Evolutionary conservation across 2,888 invertebrate species (phyloP), one percentile per base, ranked within the genome.

Genomic region (Tachina grossa): DNA sequence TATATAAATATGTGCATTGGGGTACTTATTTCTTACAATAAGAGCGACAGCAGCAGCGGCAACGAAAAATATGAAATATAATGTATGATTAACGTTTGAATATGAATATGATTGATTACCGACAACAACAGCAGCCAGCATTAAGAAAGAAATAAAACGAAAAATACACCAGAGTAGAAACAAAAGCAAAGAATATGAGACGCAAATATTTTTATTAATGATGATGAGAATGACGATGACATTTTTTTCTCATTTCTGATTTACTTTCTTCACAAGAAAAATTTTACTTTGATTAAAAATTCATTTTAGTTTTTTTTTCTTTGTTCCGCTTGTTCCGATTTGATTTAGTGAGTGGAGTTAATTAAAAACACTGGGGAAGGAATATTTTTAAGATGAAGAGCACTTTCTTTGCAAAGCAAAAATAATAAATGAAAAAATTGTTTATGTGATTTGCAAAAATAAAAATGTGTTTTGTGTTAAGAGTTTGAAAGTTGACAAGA

Each of bases 101-200:
- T 84, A 76, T 77, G 80, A 81, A 81, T 76, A 85, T 85, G 85
- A 85, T 85, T 85, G 85, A 85, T 85, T 79, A 76, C 71, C 49
- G 74, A 16, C 39, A 43, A 51, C 13, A 71, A 71, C 65, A 65
- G 47, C 49, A 39, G n/a, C 10, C 49, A 39, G n/a, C 10, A 63
- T 45, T 49, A 53, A 65, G n/a, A 81, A 77, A 45, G 45, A 57
- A 61, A 53, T 22, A n/a, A 22, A 65, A 71, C 47, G 43, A 5
- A 49, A 66, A 77, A 66, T 19, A 59, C 14, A 66, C 31, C 31
- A 77, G 39, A 51, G 19, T 2, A 68, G 53, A 81, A 9, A 69
- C 69, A 69, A 63, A 63, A 61, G 41, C 16, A 19, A 41, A 39
- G 31, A 76, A 71, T 83, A 63, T 72, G 59, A 31, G 53, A 83